Base-by-base conservation (phyloP, 2,797 vertebrate genomes). In the Sebastes minor region DNA sequence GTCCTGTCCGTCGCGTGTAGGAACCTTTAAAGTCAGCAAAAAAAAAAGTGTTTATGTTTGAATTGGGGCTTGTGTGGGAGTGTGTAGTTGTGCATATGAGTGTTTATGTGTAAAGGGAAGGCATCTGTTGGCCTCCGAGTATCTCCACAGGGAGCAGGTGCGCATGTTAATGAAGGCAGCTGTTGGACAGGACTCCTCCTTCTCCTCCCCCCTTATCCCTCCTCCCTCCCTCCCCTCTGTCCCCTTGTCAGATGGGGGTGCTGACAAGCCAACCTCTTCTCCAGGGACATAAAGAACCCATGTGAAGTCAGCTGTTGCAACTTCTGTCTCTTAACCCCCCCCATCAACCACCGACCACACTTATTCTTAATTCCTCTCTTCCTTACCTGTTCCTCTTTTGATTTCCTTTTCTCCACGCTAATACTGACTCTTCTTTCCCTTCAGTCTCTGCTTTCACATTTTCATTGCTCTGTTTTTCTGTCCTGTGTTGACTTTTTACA, bases 131-230 rank as follows among this genome's bases (percentile, higher is more conserved):
- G 84, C 72, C 73, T 92, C 94, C 92, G 93, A 96, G 96, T 95
- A 91, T 95, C 96, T 96, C 95, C 86, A 83, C 93, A 94, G 93
- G 94, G 96, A 97, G 97, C 97, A 98, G 97, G 97, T 98, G 97
- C 90, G 95, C 96, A 97, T 95, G 93, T 92, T 96, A 97, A 97
- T 94, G 90, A 96, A 56, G 93, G 95, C 92, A 95, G 96, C 97
- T 97, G 97, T 97, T 95, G 90, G 84, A 89, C 86, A 90, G 74
- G 88, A 74, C 90, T 89, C 91, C 92, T 89, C 92, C 88, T 57
- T 57, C 83, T 62, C 67, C 71, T 59, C 63, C 52, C 46, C 46
- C 70, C 62, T 63, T 28, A 28, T 27, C 77, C 75, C 49, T 57
- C 79, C 78, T 33, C 63, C 65, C 12, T 13, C 74, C 82, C 55